Evolutionary conservation across 2,888 invertebrate genomes (phyloP).

Genomic region (Prostheceraeus crozeri): DNA sequence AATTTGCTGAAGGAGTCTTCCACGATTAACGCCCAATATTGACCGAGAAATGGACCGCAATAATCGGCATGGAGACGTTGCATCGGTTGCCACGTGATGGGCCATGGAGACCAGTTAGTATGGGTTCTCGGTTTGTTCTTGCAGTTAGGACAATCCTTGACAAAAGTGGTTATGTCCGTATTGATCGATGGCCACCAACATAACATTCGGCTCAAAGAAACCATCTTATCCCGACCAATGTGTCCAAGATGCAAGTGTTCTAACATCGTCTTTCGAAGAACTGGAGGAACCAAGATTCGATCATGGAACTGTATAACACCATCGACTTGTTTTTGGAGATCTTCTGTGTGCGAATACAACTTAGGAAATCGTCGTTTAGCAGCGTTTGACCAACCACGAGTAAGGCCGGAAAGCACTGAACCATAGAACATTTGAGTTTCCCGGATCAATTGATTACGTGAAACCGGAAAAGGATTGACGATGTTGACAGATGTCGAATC

Average conservation of each 20-base stretch:
- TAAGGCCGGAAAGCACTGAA: constrained; percentile 17
- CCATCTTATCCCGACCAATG: constrained; percentile 1
- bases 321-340: no score
- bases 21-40: constrained; percentile 17
- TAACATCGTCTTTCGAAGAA: no score
- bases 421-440: constrained; percentile 19
- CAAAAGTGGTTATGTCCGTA: constrained; percentile 17
- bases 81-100: constrained; percentile 15
- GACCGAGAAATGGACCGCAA: background rate
- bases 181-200: constrained; percentile 18
- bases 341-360: no score
- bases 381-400: constrained; percentile 22
- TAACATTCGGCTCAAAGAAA: background rate
- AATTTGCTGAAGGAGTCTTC: constrained; percentile 2
- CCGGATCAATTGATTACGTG: constrained; percentile 3
- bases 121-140: constrained; percentile 7
- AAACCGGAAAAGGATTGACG: constrained; percentile 11
- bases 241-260: constrained; percentile 13
- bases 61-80: constrained; percentile 5
- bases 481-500: background rate
- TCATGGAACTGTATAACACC: no score
- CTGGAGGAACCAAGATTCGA: no score
- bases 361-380: constrained; percentile 25
- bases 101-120: constrained; percentile 7
- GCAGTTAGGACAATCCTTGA: background rate